A percentile compares a stretch with the other conserved stretches of the same genome.
These are phyloP conservation scores for Tanypteryx hageni DNA, from an alignment of 2,888 invertebrate species.

Conservation along the genomic window DNA sequence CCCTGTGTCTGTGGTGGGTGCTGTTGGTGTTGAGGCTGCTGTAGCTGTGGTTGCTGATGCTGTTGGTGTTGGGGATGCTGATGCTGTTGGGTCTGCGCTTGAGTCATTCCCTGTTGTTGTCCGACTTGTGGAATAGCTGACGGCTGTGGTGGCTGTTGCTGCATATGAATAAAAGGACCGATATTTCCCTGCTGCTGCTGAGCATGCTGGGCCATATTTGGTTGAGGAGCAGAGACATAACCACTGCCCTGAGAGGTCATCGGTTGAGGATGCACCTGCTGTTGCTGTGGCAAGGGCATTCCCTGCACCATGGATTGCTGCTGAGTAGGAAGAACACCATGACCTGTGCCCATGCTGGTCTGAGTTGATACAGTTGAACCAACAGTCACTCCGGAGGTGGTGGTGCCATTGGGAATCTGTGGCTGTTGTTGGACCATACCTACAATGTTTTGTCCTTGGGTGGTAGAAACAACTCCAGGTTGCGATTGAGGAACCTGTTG, in stretches of 20 bases:
- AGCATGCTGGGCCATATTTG: slow-evolving; percentile 46
- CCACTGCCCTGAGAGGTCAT: slow-evolving; percentile 74
- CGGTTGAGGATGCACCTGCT: slow-evolving; percentile 75
- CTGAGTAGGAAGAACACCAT: slow-evolving; percentile 69
- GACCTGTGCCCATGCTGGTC: slow-evolving; percentile 47
- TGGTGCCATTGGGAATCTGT: slow-evolving; percentile 51
- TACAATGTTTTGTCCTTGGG: slow-evolving; percentile 51
- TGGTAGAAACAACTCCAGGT: slow-evolving; percentile 59
- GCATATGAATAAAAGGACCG: slow-evolving; percentile 65
- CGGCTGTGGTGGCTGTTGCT: slow-evolving; percentile 66
- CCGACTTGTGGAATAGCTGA: slow-evolving; percentile 66
- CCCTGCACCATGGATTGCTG: slow-evolving; percentile 77
- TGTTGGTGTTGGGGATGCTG: slow-evolving; percentile 67
- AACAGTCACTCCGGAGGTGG: slow-evolving; percentile 42
- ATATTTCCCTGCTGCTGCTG: slow-evolving; percentile 49
- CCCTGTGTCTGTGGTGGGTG: slow-evolving; percentile 50
- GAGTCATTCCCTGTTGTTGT: slow-evolving; percentile 69
- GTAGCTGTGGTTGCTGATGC: slow-evolving; percentile 72
- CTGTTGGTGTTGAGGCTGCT: slow-evolving; percentile 77
- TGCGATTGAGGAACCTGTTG: slow-evolving; percentile 57
- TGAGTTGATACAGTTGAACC: slow-evolving; percentile 53
- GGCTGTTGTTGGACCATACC: slow-evolving; percentile 51
- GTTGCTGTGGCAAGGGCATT: slow-evolving; percentile 75
- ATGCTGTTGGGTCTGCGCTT: slow-evolving; percentile 65
- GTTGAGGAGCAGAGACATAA: slow-evolving; percentile 54